A percentile compares a stretch with the other conserved stretches of the same genome.
Evolutionary conservation across 2,888 invertebrate species (phyloP).

Genomic region (Kuschelorhynchus macadamiae): DNA sequence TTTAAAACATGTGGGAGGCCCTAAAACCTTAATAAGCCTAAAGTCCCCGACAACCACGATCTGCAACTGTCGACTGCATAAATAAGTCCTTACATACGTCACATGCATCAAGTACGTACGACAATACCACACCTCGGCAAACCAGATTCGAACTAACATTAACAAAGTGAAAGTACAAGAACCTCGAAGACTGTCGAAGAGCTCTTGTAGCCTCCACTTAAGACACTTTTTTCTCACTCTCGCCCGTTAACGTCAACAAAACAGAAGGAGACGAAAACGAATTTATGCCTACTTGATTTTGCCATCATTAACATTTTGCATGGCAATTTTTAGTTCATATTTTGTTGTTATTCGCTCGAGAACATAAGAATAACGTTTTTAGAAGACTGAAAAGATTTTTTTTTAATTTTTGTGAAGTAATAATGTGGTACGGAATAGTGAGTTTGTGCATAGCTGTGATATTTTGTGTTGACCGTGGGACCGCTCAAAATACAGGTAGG

Average conservation of each 20-base stretch:
- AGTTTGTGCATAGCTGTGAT: slow-evolving; percentile 19
- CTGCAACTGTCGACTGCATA: too few species aligned
- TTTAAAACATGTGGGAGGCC: too few species aligned
- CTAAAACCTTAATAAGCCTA: too few species aligned
- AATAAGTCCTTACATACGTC: too few species aligned
- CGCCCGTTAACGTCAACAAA: background rate
- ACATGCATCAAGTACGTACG: too few species aligned
- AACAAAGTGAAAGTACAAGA: slow-evolving; percentile 39
- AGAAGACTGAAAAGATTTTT: slow-evolving; percentile 13
- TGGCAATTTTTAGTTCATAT: slow-evolving; percentile 18
- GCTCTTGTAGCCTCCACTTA: slow-evolving; percentile 24
- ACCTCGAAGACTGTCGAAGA: slow-evolving; percentile 12
- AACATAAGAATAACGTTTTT: slow-evolving; percentile 14
- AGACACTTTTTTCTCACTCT: slow-evolving; percentile 8
- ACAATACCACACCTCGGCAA: slow-evolving; percentile 2
- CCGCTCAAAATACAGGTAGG: slow-evolving; percentile 16
- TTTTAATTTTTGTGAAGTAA: slow-evolving; percentile 2
- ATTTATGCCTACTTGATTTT: slow-evolving; percentile 4
- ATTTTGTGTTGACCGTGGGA: slow-evolving; percentile 2
- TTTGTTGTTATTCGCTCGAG: slow-evolving; percentile 1
- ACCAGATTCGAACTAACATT: background rate
- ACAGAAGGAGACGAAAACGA: too few species aligned
- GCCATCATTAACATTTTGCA: slow-evolving; percentile 12
- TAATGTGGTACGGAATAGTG: slow-evolving; percentile 4
- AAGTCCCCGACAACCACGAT: too few species aligned